phyloP scores from a whole-genome alignment of 2,888 invertebrate genomes.

The Lamproptera curius region DNA sequence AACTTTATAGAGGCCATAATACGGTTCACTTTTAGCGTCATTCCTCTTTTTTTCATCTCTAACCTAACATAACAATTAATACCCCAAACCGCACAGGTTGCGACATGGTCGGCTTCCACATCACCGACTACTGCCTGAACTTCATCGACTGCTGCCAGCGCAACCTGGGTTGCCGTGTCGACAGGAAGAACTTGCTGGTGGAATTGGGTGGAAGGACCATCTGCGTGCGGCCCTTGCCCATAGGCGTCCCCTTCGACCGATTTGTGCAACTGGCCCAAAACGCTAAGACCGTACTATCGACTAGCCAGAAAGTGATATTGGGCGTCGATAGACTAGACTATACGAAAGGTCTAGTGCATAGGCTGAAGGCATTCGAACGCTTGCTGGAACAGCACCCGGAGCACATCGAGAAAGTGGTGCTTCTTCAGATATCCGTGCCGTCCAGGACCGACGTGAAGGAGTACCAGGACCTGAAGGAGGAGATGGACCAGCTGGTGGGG shows the following conservation, averaged over 20 bases:
- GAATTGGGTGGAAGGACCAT: constrained; percentile 93
- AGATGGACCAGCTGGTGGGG: constrained; percentile 93
- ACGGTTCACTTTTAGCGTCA: no score
- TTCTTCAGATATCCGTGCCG: constrained; percentile 92
- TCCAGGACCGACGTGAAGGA: constrained; percentile 94
- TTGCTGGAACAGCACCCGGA: constrained; percentile 90
- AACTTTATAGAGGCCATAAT: no score
- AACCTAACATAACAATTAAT: background rate
- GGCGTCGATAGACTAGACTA: constrained; percentile 95
- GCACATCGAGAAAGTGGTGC: constrained; percentile 88
- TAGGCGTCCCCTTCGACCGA: constrained; percentile 92
- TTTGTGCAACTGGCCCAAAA: constrained; percentile 89
- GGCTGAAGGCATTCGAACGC: constrained; percentile 88
- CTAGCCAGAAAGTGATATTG: constrained; percentile 88
- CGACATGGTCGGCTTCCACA: constrained; percentile 96
- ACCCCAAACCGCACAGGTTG: constrained; percentile 76
- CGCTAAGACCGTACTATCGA: constrained; percentile 82
- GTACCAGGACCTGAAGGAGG: constrained; percentile 93
- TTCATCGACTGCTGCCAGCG: constrained; percentile 95
- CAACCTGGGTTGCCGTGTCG: constrained; percentile 91
- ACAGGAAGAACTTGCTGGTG: constrained; percentile 90
- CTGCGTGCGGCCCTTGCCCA: constrained; percentile 89
- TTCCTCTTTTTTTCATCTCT: no score
- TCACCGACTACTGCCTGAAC: constrained; percentile 93
- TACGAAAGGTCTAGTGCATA: constrained; percentile 92